Conservation (phyloP, 2,113 vertebrate genomes). For the Athene cunicularia region DNA sequence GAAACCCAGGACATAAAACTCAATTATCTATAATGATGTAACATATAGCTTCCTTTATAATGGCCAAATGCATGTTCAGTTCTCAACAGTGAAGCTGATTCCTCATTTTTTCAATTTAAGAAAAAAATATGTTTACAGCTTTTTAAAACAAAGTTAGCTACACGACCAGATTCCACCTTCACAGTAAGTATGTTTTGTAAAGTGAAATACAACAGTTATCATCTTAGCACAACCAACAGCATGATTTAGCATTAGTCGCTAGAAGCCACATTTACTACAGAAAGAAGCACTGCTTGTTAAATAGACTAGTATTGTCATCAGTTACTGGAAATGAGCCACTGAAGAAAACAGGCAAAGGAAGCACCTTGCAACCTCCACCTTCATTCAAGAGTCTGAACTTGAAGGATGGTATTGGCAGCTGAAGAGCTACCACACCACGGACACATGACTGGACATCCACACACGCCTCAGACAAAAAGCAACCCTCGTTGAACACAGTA, state of each 20-base stretch:
- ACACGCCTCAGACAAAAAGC: not conserved
- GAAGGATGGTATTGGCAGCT: not conserved
- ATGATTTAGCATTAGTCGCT: not conserved
- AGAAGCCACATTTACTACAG: not conserved
- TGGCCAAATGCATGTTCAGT: not conserved
- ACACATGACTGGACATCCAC: not conserved
- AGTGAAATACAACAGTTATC: not conserved
- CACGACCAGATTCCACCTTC: not conserved
- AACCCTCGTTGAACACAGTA: not conserved
- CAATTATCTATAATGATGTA: not conserved
- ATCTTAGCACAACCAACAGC: not conserved
- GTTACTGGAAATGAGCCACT: not conserved
- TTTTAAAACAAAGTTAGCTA: not conserved
- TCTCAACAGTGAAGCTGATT: not conserved
- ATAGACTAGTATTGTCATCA: not conserved
- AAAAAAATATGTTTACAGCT: not conserved
- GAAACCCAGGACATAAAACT: not conserved
- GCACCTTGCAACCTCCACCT: not conserved
- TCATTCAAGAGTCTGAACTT: not conserved
- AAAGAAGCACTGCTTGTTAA: not conserved
- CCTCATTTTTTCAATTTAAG: not conserved
- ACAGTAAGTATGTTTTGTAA: not conserved
- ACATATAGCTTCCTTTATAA: not conserved
- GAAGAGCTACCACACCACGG: not conserved
- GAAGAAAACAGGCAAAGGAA: not conserved